Conservation (phyloP, 1,140 invertebrate species). For the Drosophila athabasca region DNA sequence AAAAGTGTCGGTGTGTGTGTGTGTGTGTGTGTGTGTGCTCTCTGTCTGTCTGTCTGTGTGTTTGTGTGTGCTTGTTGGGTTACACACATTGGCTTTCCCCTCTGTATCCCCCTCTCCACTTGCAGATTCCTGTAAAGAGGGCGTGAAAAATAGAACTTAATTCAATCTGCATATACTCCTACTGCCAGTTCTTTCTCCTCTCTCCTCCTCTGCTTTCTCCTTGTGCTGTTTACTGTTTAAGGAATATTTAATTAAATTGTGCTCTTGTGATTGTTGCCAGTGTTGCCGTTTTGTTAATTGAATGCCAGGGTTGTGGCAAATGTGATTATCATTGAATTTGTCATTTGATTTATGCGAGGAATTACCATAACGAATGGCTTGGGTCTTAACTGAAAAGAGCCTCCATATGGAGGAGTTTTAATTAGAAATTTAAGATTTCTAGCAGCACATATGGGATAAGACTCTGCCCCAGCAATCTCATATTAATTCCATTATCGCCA, state of each 20-base stretch:
- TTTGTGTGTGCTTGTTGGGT: conserved; percentile 31
- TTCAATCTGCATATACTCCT: conserved; percentile 46
- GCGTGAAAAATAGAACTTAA: conserved; percentile 72
- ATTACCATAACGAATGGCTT: conserved; percentile 18
- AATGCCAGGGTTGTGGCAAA: conserved; percentile 46
- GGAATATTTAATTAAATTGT: conserved; percentile 59
- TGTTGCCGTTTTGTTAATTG: conserved; percentile 67
- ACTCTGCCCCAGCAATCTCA: background rate
- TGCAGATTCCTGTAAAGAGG: conserved; percentile 2
- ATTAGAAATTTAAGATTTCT: conserved; percentile 7
- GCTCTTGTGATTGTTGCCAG: conserved; percentile 39
- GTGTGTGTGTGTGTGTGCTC: background rate
- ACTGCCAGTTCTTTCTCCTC: background rate
- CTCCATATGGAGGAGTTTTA: background rate
- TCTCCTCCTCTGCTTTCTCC: background rate
- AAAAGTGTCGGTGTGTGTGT: conserved; percentile 60
- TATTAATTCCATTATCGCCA: conserved; percentile 4
- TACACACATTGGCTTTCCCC: conserved; percentile 17
- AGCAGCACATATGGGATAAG: background rate
- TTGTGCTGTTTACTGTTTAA: conserved; percentile 25
- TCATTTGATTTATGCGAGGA: conserved; percentile 65
- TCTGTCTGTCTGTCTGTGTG: too few relatives aligned
- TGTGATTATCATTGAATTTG: conserved; percentile 72
- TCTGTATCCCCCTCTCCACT: background rate
- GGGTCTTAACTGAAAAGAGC: background rate